Percentiles rank a stretch among this genome's conserved stretches.
Conservation (phyloP, 2,113 vertebrate genomes). For the Crotalus horridus region DNA sequence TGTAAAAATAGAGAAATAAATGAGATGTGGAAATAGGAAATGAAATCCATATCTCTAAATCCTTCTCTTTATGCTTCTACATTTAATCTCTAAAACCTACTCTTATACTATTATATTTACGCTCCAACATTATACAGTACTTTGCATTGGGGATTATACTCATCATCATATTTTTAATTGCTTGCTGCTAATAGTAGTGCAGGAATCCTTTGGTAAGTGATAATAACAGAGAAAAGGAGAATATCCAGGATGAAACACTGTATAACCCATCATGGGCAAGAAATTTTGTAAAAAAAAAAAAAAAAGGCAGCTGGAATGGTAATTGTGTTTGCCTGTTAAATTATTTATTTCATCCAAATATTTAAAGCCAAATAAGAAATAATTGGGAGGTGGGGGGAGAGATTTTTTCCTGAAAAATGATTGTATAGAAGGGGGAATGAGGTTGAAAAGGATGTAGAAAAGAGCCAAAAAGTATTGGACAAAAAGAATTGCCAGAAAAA, state of each 20-base stretch:
- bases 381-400: neutral
- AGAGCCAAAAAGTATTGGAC: neutral
- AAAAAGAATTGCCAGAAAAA: neutral
- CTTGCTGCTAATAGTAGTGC: neutral
- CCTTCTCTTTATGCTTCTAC: neutral
- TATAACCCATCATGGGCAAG: neutral
- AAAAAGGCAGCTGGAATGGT: neutral
- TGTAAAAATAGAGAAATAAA: neutral
- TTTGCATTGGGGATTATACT: neutral
- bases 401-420: neutral
- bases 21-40: neutral
- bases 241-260: neutral
- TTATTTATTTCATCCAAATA: neutral
- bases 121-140: neutral
- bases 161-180: neutral
- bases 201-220: neutral
- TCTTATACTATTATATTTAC: neutral
- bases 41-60: neutral
- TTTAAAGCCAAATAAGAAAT: neutral
- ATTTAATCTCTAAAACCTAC: neutral
- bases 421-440: neutral
- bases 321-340: neutral
- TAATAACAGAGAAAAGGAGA: neutral
- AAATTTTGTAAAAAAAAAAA: neutral
- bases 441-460: neutral